Evolutionary conservation across 1,140 invertebrate species (phyloP).

Genomic region (Holcopasites calliopsidis): DNA sequence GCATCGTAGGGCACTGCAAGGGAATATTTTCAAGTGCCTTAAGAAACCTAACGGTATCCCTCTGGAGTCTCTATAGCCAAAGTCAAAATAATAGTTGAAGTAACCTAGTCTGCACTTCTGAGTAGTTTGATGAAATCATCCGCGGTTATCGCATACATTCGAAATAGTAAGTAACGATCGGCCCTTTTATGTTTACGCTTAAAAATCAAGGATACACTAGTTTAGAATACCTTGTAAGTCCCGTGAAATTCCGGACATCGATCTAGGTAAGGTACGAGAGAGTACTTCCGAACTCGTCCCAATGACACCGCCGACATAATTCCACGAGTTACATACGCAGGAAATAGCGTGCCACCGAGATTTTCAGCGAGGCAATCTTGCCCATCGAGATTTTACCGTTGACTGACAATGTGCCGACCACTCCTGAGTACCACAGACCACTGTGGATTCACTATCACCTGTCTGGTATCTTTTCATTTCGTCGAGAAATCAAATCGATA

Average conservation of each 20-base stretch:
- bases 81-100: no score
- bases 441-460: constrained; percentile 9
- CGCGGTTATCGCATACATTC: no score
- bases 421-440: not conserved
- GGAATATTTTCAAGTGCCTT: not conserved
- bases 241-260: constrained; percentile 65
- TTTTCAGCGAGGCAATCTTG: not conserved
- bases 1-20: no score
- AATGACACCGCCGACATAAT: constrained; percentile 44
- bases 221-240: constrained; percentile 63
- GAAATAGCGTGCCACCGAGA: not conserved
- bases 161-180: no score
- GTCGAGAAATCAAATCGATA: constrained; percentile 27
- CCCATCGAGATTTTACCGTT: constrained; percentile 33
- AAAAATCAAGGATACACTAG: not conserved
- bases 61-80: no score
- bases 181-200: not conserved
- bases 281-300: constrained; percentile 65
- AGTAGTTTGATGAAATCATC: no score
- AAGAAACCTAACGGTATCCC: no score
- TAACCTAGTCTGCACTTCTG: no score
- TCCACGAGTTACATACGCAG: not conserved
- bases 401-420: constrained; percentile 26
- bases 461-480: constrained; percentile 7
- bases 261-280: constrained; percentile 66